A percentile compares a stretch with the other conserved stretches of the same genome.
Conservation (phyloP, 2,113 vertebrate species). For the Calonectris borealis region DNA sequence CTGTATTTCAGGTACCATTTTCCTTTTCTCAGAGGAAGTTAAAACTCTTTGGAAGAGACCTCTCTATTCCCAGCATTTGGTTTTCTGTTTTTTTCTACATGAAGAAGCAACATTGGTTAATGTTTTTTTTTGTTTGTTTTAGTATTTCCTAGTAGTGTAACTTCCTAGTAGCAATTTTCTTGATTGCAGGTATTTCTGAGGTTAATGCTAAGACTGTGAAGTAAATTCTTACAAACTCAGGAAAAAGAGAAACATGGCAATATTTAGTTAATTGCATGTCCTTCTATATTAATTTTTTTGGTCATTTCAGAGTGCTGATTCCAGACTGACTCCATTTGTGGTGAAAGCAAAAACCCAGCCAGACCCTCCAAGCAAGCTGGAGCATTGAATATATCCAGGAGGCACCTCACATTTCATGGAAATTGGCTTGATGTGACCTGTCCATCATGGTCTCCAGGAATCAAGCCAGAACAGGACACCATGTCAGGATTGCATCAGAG, state of each 20-base stretch:
- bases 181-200: not conserved
- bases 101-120: not conserved
- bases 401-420: not conserved
- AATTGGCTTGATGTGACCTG: not conserved
- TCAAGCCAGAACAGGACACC: not conserved
- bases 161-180: not conserved
- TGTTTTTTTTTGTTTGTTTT: not conserved
- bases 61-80: not conserved
- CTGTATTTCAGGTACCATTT: not conserved
- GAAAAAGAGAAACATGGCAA: not conserved
- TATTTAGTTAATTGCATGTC: not conserved
- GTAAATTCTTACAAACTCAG: not conserved
- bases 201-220: not conserved
- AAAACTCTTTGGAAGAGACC: not conserved
- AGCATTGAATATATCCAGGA: not conserved
- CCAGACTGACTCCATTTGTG: not conserved
- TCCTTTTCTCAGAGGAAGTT: not conserved
- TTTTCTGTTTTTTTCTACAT: not conserved
- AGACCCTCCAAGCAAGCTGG: not conserved
- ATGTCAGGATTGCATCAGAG: not conserved
- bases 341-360: not conserved
- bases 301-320: not conserved
- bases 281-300: not conserved
- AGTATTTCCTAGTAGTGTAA: not conserved
- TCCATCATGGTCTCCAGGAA: not conserved